Conservation (phyloP, 2,888 invertebrate genomes). For the Chrysina gloriosa region DNA sequence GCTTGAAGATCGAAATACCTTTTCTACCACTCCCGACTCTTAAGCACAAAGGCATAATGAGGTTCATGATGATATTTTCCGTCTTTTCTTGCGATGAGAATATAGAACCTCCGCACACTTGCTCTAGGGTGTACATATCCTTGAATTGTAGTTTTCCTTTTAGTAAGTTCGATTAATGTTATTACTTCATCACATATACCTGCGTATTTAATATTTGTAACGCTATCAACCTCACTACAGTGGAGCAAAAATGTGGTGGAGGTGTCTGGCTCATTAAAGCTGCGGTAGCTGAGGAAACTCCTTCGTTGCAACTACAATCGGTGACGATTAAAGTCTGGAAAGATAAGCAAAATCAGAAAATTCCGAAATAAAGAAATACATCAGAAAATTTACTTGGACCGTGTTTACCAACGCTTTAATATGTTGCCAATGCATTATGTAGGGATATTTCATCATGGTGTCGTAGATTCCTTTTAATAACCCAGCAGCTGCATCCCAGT, state of each 20-base stretch:
- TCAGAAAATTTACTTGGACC: conserved; percentile 75
- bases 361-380: neutral
- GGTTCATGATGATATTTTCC: conserved; percentile 95
- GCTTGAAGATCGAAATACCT: conserved; percentile 68
- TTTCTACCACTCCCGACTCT: conserved; percentile 95
- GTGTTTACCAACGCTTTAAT: conserved; percentile 88
- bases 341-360: neutral
- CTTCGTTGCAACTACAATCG: conserved; percentile 71
- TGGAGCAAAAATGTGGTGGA: conserved; percentile 94
- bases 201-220: conserved; percentile 90
- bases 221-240: conserved; percentile 94
- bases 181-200: neutral
- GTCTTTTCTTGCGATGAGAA: conserved; percentile 92
- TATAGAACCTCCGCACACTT: conserved; percentile 92
- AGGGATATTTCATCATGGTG: conserved; percentile 92
- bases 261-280: conserved; percentile 92
- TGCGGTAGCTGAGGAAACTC: conserved; percentile 84
- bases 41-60: conserved; percentile 95
- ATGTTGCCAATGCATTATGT: conserved; percentile 96
- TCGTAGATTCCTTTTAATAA: conserved; percentile 94
- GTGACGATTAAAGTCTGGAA: conserved; percentile 82
- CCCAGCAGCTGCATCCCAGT: conserved; percentile 97
- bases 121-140: conserved; percentile 91
- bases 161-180: conserved; percentile 10
- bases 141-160: conserved; percentile 56